Evolutionary conservation across 1,140 invertebrate species (phyloP), one percentile per base, ranked within the genome.

Genomic region (Cataglyphis hispanica): DNA sequence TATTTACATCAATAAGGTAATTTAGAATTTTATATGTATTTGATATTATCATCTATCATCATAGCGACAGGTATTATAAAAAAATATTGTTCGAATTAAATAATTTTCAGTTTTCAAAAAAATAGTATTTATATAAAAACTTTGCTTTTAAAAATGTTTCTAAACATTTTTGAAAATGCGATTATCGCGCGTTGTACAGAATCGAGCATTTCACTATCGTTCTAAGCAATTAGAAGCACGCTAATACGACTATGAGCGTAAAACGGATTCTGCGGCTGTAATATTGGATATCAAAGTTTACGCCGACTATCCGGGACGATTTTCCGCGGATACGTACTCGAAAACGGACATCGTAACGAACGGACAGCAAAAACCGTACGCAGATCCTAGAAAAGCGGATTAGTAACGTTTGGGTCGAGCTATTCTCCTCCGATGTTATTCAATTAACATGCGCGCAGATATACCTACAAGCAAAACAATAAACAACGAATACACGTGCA

Each of bases 251-350:
- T 72, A 58, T 25, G 11, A 6, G 53, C 1, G 1, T 70, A 34
- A 56, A 72, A 72, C 6, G 50, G 50, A 81, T 58, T 80, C 22
- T 16, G 7, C 16, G 5, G 11, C 10, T 69, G 31, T 80, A 67
- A 69, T 80, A 80, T 69, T 56, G 64, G 46, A 25, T 80, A 81
- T 81, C 50, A 81, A 81, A 81, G 66, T 81, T 81, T 43, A 60
- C 66, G 37, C 34, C 19, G 34, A 70, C 34, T 70, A 81, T 70
- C 25, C 22, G n/a, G 40, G 43, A 16, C 10, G 25, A 87, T 83
- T 83, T 74, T 80, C 58, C 53, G 3, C 63, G 16, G 2, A 19
- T 22, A 19, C 5, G 13, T 40, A 43, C 60, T 66, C 37, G 64
- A 77, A 80, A 53, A 34, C 8, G 70, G 22, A 1, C 40, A 46